Base-by-base conservation (phyloP, 2,888 invertebrate genomes). In the Tethea ocularis region DNA sequence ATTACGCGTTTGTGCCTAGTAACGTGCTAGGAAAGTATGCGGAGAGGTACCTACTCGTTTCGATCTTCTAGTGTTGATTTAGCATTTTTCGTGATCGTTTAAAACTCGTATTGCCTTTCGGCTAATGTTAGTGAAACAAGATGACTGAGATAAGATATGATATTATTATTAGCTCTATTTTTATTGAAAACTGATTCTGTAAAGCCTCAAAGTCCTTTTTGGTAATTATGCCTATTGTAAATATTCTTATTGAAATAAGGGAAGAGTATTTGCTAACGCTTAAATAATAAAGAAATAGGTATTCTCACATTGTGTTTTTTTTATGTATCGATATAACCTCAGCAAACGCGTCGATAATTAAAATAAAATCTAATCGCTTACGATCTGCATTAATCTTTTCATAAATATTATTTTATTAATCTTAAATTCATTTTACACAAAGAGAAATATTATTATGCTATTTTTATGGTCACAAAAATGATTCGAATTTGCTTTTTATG, bases 1-100 rank as follows among this genome's bases (percentile, higher is more conserved):
- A 85, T 87, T 84, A 75, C 81, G 74, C 83, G 82, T 70, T 68
- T 60, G 63, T 58, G 51, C 57, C 20, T 51, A 55, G 60, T 73
- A 73, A 77, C 77, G 74, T 73, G 46, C 17, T 20, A 36, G 36
- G 33, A 20, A 54, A 22, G 13, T 54, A 33, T 33, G 29, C 17
- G 33, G 33, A 13, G 3, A 36, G 36, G 36, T 33, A 10, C n/a
- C n/a, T n/a, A 29, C n/a, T 1, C 6, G n/a, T 38, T 38, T 38
- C 38, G 38, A n/a, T 38, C 36, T 36, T 38, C 7, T 38, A 33
- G 33, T 11, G 33, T 33, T 33, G 33, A 33, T 33, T 10, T 7
- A n/a, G 38, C n/a, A 38, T 38, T 15, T 38, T 38, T 38, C 6
- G 38, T 38, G 6, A 38, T 38, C n/a, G 2, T n/a, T 38, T 6